Percentiles rank a stretch among this genome's conserved stretches.
Evolutionary conservation across 2,797 vertebrate genomes (phyloP).

Genomic region (Diceros bicornis): DNA sequence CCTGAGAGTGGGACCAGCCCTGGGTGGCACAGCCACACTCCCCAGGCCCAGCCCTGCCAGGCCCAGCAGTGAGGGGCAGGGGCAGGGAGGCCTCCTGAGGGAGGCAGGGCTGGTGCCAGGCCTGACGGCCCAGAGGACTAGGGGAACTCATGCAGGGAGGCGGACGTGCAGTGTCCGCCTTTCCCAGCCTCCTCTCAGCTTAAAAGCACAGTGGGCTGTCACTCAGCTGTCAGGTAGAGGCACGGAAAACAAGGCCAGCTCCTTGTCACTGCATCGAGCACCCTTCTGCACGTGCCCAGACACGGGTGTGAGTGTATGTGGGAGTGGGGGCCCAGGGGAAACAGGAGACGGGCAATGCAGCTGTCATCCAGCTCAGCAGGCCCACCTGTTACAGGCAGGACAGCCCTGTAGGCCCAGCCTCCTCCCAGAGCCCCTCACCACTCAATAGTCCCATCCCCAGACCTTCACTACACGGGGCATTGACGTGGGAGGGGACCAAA

Average conservation of each 20-base stretch:
- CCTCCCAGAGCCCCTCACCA: background rate
- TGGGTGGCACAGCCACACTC: background rate
- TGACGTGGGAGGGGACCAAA: background rate
- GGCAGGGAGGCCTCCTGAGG: constrained; percentile 62
- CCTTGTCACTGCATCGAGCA: background rate
- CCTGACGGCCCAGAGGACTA: background rate
- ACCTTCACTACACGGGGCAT: background rate
- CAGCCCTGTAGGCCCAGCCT: background rate
- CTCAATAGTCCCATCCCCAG: background rate
- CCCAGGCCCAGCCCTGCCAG: background rate
- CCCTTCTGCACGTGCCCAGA: constrained; percentile 68
- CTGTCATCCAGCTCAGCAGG: constrained; percentile 72
- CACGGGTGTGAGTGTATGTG: constrained; percentile 30
- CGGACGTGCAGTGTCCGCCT: constrained; percentile 61
- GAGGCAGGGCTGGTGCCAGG: constrained; percentile 37
- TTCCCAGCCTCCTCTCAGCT: constrained; percentile 59
- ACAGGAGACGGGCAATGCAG: constrained; percentile 51
- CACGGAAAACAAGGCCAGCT: constrained; percentile 70
- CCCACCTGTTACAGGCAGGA: constrained; percentile 79
- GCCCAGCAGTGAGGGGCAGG: background rate
- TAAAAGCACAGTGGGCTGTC: constrained; percentile 73
- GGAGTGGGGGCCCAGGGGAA: background rate
- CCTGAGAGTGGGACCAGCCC: background rate
- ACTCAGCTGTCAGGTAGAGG: constrained; percentile 80
- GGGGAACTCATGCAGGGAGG: constrained; percentile 30